These are phyloP conservation scores for Drosophila meridiana DNA, from an alignment of 2,888 invertebrate genomes.

Conservation along the genomic window DNA sequence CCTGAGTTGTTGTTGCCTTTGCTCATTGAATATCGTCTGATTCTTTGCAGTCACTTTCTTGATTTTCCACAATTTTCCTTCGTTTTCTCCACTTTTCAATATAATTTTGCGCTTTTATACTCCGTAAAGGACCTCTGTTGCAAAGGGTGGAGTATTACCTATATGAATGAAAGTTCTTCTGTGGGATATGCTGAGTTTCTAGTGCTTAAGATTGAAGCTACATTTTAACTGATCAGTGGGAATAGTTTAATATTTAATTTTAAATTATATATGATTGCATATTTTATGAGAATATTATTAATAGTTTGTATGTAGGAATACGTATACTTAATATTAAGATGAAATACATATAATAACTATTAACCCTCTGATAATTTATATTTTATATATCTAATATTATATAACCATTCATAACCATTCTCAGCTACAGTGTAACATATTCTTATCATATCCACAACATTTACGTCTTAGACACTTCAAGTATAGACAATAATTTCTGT, in stretches of 20 bases:
- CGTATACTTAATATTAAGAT: neutral
- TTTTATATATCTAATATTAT: too few species aligned
- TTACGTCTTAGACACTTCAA: neutral
- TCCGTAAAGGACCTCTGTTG: neutral
- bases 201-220: neutral
- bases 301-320: too few species aligned
- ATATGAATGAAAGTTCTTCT: neutral
- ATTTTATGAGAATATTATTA: too few species aligned
- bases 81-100: constrained; percentile 34
- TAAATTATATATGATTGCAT: too few species aligned
- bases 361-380: too few species aligned
- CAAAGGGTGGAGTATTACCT: neutral
- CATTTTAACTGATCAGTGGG: neutral
- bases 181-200: neutral
- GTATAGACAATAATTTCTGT: neutral
- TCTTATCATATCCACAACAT: neutral
- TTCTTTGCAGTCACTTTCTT: constrained; percentile 50
- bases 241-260: too few species aligned
- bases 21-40: constrained; percentile 61
- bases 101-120: constrained; percentile 42
- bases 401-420: too few species aligned
- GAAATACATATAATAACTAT: neutral
- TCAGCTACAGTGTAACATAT: too few species aligned
- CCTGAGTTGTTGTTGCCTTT: constrained; percentile 57
- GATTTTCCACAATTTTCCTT: constrained; percentile 43